These are phyloP conservation scores for Patella ulyssiponensis DNA, from an alignment of 2,888 invertebrate species.

Conservation along the genomic window DNA sequence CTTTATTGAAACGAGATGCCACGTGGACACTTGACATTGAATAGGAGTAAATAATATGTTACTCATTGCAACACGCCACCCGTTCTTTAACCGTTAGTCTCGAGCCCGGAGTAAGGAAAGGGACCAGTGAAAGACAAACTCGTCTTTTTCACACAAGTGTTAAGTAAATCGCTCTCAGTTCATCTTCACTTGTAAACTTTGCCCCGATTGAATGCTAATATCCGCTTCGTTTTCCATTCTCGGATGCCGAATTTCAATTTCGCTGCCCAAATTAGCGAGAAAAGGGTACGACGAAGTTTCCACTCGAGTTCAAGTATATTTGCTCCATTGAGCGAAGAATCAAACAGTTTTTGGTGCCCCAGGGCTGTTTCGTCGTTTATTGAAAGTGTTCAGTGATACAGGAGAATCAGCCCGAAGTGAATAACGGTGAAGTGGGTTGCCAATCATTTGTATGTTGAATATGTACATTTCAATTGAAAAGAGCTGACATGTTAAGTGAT, in stretches of 20 bases:
- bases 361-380: slow-evolving; percentile 2
- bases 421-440: background rate
- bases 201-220: background rate
- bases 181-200: background rate
- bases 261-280: background rate
- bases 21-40: no score
- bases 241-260: slow-evolving; percentile 6
- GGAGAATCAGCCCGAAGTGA: background rate
- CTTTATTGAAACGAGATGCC: no score
- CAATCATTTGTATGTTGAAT: no score
- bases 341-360: background rate
- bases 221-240: background rate
- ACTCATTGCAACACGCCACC: no score
- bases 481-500: no score
- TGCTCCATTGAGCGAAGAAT: background rate
- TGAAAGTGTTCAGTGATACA: background rate
- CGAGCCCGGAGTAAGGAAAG: no score
- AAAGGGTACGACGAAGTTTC: background rate
- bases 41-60: no score
- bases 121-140: no score
- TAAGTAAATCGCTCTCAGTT: slow-evolving; percentile 8
- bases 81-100: no score
- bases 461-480: no score
- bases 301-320: slow-evolving; percentile 12
- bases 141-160: background rate